Percentiles rank a stretch among this genome's conserved stretches.
Evolutionary conservation across 2,113 vertebrate species (phyloP).

Genomic region (Cnemophilus loriae): DNA sequence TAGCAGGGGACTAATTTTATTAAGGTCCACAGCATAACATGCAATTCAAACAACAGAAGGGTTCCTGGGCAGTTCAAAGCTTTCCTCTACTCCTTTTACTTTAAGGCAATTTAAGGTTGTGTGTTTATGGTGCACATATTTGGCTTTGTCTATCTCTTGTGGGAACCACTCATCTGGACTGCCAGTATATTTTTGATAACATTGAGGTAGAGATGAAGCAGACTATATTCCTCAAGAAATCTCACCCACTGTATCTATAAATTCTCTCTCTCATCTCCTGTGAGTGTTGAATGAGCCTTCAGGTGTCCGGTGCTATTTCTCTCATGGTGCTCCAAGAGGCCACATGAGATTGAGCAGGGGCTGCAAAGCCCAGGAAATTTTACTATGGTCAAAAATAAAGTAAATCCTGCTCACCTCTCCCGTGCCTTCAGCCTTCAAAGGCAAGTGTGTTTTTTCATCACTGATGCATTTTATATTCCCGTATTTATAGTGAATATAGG

Average conservation of each 20-base stretch:
- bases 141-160: neutral
- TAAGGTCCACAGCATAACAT: neutral
- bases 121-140: neutral
- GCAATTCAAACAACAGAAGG: neutral
- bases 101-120: neutral
- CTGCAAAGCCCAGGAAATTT: slow-evolving; percentile 1
- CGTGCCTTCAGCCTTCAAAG: neutral
- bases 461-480: neutral
- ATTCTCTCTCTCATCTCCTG: slow-evolving; percentile 14
- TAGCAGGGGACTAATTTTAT: neutral
- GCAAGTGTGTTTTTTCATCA: neutral
- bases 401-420: neutral
- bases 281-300: slow-evolving; percentile 33
- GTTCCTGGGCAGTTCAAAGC: neutral
- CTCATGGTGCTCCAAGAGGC: slow-evolving; percentile 40
- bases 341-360: neutral
- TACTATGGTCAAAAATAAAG: neutral
- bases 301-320: neutral
- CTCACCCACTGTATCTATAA: neutral
- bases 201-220: slow-evolving; percentile 28
- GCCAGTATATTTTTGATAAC: neutral
- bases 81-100: neutral
- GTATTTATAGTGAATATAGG: neutral
- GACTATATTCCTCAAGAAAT: neutral
- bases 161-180: neutral